Percentiles rank a stretch among this genome's conserved stretches.
phyloP scores from a whole-genome alignment of 2,888 invertebrate genomes.

The Arrhopalites spinosus region DNA sequence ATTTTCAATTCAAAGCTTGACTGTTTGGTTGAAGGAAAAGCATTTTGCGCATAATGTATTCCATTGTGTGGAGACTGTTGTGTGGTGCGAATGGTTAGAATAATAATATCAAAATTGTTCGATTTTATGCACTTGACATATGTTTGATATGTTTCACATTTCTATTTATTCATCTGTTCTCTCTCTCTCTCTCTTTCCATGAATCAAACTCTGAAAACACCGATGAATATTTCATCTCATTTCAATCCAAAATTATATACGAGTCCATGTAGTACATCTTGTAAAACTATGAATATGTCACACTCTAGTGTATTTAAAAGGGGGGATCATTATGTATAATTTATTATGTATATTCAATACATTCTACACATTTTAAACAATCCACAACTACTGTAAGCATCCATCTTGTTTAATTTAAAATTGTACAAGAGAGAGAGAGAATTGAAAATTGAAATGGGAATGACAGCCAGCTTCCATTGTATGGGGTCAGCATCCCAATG shows the following conservation, averaged over 20 bases:
- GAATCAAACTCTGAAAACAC: constrained; percentile 6
- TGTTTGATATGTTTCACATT: constrained; percentile 39
- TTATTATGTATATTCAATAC: too few species aligned
- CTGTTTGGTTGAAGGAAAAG: constrained; percentile 33
- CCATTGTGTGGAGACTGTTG: constrained; percentile 36
- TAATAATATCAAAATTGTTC: constrained; percentile 28
- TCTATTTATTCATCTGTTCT: constrained; percentile 35
- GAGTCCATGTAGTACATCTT: too few species aligned
- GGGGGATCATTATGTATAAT: too few species aligned
- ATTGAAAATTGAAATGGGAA: constrained; percentile 26
- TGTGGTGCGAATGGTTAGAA: constrained; percentile 30
- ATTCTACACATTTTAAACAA: too few species aligned
- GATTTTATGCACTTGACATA: constrained; percentile 43
- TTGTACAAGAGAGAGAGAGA: background rate
- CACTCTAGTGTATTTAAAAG: too few species aligned
- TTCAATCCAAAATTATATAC: constrained; percentile 9
- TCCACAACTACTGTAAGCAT: too few species aligned
- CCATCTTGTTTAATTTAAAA: constrained; percentile 19
- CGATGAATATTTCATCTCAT: constrained; percentile 27
- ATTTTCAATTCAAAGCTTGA: constrained; percentile 34
- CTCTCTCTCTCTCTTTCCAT: constrained; percentile 12
- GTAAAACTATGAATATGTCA: background rate
- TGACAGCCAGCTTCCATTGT: constrained; percentile 2
- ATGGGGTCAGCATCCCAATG: background rate
- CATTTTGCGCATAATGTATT: constrained; percentile 42